Conservation (phyloP, 2,888 invertebrate genomes). For the Aspidiotus destructor region DNA sequence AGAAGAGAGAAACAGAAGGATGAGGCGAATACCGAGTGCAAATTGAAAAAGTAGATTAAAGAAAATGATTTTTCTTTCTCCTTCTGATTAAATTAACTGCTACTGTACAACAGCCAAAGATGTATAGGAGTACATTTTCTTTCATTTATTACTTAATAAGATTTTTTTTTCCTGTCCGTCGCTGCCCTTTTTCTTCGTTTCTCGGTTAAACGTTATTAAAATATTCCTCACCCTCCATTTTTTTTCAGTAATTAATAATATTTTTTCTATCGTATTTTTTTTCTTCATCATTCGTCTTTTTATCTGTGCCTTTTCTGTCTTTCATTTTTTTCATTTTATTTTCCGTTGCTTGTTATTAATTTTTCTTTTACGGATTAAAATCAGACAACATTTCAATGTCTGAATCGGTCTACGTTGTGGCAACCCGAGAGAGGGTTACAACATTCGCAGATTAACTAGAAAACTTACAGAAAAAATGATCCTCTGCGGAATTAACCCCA, state of each 20-base stretch:
- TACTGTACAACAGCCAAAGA: conserved; percentile 9
- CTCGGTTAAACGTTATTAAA: conserved; percentile 26
- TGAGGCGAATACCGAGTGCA: neutral
- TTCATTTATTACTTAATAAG: conserved; percentile 32
- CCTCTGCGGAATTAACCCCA: conserved; percentile 29
- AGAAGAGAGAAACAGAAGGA: neutral
- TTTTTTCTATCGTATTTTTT: conserved; percentile 18
- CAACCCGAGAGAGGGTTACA: conserved; percentile 1
- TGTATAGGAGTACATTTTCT: conserved; percentile 29
- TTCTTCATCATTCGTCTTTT: conserved; percentile 8
- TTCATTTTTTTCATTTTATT: conserved; percentile 9
- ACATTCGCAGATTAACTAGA: conserved; percentile 22
- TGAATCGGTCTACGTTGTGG: conserved; percentile 12
- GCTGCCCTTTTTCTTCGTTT: conserved; percentile 10
- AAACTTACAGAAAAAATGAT: conserved; percentile 22
- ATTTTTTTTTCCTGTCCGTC: conserved; percentile 18
- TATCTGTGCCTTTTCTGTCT: conserved; percentile 11
- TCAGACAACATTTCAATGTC: conserved; percentile 29
- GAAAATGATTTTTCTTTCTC: conserved; percentile 15
- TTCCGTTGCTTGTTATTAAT: conserved; percentile 26
- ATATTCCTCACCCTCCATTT: conserved; percentile 23
- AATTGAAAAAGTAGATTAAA: conserved; percentile 23
- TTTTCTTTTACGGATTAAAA: conserved; percentile 32
- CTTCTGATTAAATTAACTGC: conserved; percentile 29
- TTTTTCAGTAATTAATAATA: conserved; percentile 28